These are phyloP conservation scores for Pipistrellus nathusii DNA, from an alignment of 2,797 vertebrate genomes.

Conservation along the genomic window DNA sequence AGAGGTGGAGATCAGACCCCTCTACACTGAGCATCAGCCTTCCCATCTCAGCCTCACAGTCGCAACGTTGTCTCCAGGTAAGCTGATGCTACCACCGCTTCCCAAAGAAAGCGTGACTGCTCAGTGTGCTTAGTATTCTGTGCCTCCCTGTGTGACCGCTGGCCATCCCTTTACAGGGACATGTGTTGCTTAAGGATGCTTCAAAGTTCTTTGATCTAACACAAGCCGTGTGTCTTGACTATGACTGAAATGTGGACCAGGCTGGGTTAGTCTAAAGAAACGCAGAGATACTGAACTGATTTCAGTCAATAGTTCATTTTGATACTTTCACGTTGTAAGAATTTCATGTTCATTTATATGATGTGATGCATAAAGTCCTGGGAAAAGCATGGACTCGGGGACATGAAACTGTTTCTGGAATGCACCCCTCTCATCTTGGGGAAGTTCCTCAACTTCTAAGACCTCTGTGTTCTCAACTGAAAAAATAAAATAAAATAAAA, in stretches of 20 bases:
- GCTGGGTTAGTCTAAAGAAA: not conserved
- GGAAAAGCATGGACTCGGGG: not conserved
- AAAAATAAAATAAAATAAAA: not conserved
- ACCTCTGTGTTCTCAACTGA: not conserved
- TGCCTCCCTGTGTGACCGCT: not conserved
- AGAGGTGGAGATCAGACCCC: not conserved
- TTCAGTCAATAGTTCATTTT: not conserved
- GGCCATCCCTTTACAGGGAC: not conserved
- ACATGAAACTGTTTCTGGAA: not conserved
- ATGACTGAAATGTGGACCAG: not conserved
- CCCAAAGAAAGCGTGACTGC: not conserved
- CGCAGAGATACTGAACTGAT: not conserved
- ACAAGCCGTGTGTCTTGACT: not conserved
- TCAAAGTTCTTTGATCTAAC: not conserved
- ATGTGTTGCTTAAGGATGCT: not conserved
- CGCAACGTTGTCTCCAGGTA: not conserved
- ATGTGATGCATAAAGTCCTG: not conserved
- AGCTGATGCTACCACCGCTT: not conserved
- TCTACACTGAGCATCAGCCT: not conserved
- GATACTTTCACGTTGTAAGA: slow-evolving; percentile 10
- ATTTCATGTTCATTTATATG: not conserved
- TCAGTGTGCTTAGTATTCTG: not conserved
- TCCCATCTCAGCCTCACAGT: not conserved
- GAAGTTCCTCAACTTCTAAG: not conserved
- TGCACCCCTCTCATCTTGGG: not conserved